Conservation (phyloP, 1,140 invertebrate genomes). For the Popillia japonica region DNA sequence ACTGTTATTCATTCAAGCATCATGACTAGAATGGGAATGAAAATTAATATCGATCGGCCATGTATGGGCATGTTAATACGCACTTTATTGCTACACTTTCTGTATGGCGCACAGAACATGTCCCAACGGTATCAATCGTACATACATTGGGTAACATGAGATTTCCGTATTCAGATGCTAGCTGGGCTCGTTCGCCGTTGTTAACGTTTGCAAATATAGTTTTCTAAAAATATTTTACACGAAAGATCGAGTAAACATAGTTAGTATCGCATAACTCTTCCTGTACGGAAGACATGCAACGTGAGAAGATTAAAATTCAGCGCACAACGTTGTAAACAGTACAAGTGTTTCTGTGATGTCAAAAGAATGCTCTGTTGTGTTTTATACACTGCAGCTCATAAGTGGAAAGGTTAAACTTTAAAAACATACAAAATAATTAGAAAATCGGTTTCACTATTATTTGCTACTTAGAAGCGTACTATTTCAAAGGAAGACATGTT, state of each 20-base stretch:
- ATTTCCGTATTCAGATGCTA: slow-evolving; percentile 26
- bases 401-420: too few relatives aligned
- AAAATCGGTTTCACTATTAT: too few relatives aligned
- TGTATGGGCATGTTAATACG: not conserved
- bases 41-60: not conserved
- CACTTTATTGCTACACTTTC: not conserved
- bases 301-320: slow-evolving; percentile 10
- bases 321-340: not conserved
- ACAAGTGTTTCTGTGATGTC: slow-evolving; percentile 22
- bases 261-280: slow-evolving; percentile 18
- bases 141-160: not conserved
- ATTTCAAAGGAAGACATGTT: too few relatives aligned
- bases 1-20: not conserved
- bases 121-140: not conserved
- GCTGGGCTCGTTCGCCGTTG: not conserved
- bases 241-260: slow-evolving; percentile 18
- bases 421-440: too few relatives aligned
- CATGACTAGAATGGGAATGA: slow-evolving; percentile 5
- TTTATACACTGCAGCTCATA: not conserved
- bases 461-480: too few relatives aligned
- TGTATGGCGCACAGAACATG: not conserved
- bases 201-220: slow-evolving; percentile 26
- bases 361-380: not conserved
- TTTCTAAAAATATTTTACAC: slow-evolving; percentile 29
- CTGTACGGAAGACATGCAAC: not conserved